phyloP scores from a whole-genome alignment of 2,888 invertebrate species.

The Dexiosoma caninum region DNA sequence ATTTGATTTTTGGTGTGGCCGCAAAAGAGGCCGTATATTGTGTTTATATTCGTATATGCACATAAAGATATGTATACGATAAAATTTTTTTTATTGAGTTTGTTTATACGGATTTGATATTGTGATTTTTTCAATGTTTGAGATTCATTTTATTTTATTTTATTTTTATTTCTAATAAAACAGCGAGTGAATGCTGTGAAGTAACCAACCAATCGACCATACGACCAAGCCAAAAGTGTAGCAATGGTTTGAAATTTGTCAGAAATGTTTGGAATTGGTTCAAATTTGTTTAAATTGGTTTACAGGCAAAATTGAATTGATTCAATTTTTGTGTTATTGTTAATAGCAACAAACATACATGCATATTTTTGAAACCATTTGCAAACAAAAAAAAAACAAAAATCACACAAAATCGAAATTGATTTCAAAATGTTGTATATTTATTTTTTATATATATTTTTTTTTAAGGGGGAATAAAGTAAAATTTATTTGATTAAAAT shows the following conservation, averaged over 20 bases:
- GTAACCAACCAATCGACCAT: constrained; percentile 49
- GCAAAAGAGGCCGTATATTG: constrained; percentile 1
- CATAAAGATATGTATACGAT: neutral
- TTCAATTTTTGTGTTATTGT: constrained; percentile 49
- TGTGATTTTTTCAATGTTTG: constrained; percentile 29
- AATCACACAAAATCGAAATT: constrained; percentile 7
- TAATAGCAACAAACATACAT: constrained; percentile 25
- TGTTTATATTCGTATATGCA: neutral
- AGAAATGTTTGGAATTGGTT: constrained; percentile 51
- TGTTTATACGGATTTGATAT: constrained; percentile 39
- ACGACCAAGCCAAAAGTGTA: constrained; percentile 34
- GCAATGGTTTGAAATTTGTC: constrained; percentile 49
- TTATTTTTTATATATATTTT: constrained; percentile 30
- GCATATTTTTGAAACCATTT: neutral
- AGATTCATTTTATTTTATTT: constrained; percentile 26
- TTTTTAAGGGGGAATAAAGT: no score
- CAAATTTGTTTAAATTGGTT: constrained; percentile 61
- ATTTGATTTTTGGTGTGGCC: constrained; percentile 49
- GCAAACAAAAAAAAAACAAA: constrained; percentile 1
- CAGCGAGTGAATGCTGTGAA: constrained; percentile 12
- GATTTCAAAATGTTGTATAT: constrained; percentile 42
- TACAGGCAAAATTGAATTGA: constrained; percentile 57
- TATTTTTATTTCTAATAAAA: constrained; percentile 12
- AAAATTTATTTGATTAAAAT: constrained; percentile 56
- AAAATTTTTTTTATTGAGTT: constrained; percentile 28